Evolutionary conservation across 30 jellyfish, hydroid and myxozoan genomes (phyloP).

Genomic region (Turritopsis rubra): DNA sequence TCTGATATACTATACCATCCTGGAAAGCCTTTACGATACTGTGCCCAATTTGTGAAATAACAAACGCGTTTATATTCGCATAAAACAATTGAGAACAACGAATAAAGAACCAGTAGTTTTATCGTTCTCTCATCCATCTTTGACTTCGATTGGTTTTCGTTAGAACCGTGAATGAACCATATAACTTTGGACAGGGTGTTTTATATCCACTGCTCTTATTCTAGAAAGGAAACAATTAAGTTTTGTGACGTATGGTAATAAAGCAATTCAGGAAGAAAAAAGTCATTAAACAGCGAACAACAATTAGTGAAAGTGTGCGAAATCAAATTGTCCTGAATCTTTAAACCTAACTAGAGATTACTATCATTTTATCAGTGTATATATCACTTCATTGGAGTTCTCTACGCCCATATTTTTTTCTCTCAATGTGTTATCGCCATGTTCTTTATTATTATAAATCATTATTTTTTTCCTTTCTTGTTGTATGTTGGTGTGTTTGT

Average conservation of each 20-base stretch:
- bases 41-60: slow-evolving; percentile 28
- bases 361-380: too few relatives aligned
- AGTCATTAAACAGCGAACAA: background rate
- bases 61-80: slow-evolving; percentile 17
- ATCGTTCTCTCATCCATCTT: background rate
- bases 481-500: too few relatives aligned
- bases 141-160: background rate
- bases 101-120: background rate
- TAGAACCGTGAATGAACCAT: background rate
- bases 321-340: too few relatives aligned
- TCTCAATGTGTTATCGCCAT: too few relatives aligned
- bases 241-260: background rate
- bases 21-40: slow-evolving; percentile 13
- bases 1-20: background rate
- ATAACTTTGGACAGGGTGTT: background rate
- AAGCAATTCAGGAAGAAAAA: background rate
- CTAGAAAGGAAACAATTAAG: background rate
- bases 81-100: background rate
- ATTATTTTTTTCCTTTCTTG: too few relatives aligned
- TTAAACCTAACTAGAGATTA: too few relatives aligned
- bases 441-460: too few relatives aligned
- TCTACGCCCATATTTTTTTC: too few relatives aligned
- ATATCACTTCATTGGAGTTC: too few relatives aligned
- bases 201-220: background rate
- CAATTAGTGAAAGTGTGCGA: background rate